A percentile compares a stretch with the other conserved stretches of the same genome.
Conservation (phyloP, 1,140 invertebrate genomes). For the Drosophila kikkawai region DNA sequence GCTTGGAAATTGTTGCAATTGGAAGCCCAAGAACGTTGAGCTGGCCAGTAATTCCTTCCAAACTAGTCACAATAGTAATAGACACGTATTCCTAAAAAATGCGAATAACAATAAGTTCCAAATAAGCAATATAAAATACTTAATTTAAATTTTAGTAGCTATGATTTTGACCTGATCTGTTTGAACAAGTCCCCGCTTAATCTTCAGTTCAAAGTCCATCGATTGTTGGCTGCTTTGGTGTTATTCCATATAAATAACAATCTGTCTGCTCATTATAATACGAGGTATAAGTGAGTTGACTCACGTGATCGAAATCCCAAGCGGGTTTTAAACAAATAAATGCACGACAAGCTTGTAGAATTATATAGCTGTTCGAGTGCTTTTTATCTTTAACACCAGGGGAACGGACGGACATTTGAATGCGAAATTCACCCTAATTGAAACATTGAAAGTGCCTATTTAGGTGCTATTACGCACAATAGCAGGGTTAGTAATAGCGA, state of each 20-base stretch:
- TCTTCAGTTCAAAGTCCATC: constrained; percentile 45
- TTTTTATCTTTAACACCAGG: neutral
- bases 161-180: constrained; percentile 9
- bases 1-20: constrained; percentile 26
- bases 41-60: neutral
- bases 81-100: neutral
- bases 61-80: constrained; percentile 3
- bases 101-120: neutral
- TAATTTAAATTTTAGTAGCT: neutral
- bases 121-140: neutral
- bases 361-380: neutral
- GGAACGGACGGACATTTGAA: neutral
- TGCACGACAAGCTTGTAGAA: constrained; percentile 39
- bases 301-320: constrained; percentile 53
- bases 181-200: constrained; percentile 21
- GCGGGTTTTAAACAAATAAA: constrained; percentile 34
- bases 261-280: constrained; percentile 42
- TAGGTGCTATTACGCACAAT: constrained; percentile 5
- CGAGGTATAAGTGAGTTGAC: constrained; percentile 24
- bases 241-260: constrained; percentile 37
- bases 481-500: constrained; percentile 18
- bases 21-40: constrained; percentile 2
- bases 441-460: constrained; percentile 24
- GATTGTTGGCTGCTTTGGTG: constrained; percentile 17
- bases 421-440: constrained; percentile 15